Conservation (phyloP, 2,113 vertebrate genomes). For the Camelus dromedarius region DNA sequence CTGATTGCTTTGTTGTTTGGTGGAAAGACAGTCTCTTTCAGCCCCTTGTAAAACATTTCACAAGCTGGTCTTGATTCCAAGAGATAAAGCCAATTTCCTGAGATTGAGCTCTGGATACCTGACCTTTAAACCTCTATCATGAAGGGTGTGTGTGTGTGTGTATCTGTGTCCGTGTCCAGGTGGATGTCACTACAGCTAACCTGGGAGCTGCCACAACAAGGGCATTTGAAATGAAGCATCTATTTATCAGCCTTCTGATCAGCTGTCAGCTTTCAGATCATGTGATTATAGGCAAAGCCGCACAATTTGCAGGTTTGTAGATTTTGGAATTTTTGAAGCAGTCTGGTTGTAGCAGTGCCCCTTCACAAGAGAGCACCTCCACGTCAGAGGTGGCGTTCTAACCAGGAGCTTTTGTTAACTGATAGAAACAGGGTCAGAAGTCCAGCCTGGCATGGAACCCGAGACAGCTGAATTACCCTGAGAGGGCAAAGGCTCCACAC, state of each 20-base stretch:
- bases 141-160: not conserved
- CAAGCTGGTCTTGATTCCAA: not conserved
- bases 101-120: not conserved
- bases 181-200: not conserved
- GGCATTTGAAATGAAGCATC: not conserved
- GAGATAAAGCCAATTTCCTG: not conserved
- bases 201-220: not conserved
- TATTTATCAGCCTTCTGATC: not conserved
- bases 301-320: not conserved
- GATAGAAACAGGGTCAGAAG: slow-evolving; percentile 46
- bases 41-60: not conserved
- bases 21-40: slow-evolving; percentile 4
- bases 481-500: not conserved
- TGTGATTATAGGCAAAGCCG: not conserved
- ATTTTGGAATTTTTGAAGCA: not conserved
- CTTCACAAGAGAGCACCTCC: not conserved
- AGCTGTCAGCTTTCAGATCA: not conserved
- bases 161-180: not conserved
- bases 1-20: not conserved
- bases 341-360: not conserved
- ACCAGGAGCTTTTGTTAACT: not conserved
- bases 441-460: not conserved
- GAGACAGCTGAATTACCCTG: not conserved
- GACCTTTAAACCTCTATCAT: not conserved
- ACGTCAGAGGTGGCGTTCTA: not conserved